phyloP scores from a whole-genome alignment of 2,797 vertebrate species.

The Kryptopterus vitreolus region DNA sequence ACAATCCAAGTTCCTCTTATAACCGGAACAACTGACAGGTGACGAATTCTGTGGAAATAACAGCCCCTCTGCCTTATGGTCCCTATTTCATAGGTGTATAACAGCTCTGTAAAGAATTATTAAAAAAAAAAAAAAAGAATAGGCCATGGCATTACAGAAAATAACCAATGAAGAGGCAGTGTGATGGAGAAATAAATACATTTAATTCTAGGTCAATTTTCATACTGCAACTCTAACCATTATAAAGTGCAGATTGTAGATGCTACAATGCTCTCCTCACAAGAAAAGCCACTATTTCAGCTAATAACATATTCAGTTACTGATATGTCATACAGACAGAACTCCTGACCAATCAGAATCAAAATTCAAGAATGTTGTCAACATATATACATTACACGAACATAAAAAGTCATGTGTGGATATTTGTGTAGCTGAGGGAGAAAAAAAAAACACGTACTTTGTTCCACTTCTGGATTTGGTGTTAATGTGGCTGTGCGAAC shows the following conservation, averaged over 20 bases:
- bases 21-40: background rate
- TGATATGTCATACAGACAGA: background rate
- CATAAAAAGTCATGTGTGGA: background rate
- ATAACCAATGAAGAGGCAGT: background rate
- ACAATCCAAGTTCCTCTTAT: background rate
- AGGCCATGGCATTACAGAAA: background rate
- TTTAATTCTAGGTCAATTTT: background rate
- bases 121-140: background rate
- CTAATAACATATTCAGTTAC: too few species aligned
- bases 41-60: background rate
- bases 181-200: background rate
- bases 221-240: too few species aligned
- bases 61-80: background rate
- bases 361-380: background rate
- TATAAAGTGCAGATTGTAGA: background rate
- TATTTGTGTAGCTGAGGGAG: background rate
- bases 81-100: background rate
- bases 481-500: background rate
- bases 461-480: slow-evolving; percentile 5
- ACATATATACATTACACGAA: background rate
- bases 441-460: background rate
- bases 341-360: too few species aligned
- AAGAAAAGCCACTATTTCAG: background rate
- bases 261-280: background rate
- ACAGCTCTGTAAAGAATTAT: background rate